A percentile compares a stretch with the other conserved stretches of the same genome.
phyloP scores from a whole-genome alignment of 2,113 vertebrate genomes.

The Catharus minimus region DNA sequence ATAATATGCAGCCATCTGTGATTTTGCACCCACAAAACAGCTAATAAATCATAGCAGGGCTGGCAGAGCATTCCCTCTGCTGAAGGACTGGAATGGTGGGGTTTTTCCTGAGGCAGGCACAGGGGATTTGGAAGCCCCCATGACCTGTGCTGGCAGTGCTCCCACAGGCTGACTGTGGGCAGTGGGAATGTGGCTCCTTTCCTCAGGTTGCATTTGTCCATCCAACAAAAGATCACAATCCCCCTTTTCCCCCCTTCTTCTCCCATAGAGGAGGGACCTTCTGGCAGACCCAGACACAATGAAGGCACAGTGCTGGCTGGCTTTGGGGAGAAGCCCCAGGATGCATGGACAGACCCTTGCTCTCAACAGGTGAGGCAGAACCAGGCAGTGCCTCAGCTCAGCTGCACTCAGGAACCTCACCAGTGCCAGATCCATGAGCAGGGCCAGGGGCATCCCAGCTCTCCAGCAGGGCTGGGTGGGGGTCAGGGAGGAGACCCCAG shows the following conservation, averaged over 20 bases:
- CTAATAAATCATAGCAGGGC: background rate
- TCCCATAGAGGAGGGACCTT: background rate
- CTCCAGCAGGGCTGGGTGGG: fast-evolving
- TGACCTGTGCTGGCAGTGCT: fast-evolving
- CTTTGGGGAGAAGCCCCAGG: background rate
- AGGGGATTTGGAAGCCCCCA: background rate
- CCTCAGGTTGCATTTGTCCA: background rate
- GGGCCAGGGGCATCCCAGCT: background rate
- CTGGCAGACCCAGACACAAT: background rate
- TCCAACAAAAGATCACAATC: background rate
- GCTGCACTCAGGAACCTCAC: background rate
- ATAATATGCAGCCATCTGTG: background rate
- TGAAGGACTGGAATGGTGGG: background rate
- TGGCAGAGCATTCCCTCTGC: background rate
- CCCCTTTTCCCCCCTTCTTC: background rate
- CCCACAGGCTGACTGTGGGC: background rate
- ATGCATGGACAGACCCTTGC: fast-evolving
- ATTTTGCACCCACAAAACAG: background rate
- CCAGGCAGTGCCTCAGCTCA: background rate
- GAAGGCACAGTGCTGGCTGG: background rate
- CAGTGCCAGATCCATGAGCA: background rate
- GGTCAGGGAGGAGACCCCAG: background rate
- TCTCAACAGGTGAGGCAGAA: background rate
- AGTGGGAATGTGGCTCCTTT: background rate
- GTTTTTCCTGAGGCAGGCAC: background rate